Evolutionary conservation across 2,797 vertebrate genomes (phyloP), one percentile per base, ranked within the genome.

Genomic region (Channa striata): DNA sequence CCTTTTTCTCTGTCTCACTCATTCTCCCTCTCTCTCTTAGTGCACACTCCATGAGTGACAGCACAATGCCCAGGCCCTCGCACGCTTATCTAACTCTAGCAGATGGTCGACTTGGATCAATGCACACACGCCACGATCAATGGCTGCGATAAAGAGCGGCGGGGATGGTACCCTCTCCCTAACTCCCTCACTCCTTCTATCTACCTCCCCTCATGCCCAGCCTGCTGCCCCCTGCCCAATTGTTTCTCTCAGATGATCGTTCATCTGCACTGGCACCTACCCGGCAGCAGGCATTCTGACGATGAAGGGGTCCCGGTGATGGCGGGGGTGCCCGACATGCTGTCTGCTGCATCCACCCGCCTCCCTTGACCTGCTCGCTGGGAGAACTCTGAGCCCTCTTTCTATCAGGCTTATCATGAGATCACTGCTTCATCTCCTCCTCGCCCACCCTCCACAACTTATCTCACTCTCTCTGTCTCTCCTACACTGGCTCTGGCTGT

Each of bases 81-180:
- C 97, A 96, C 77, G 97, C 97, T 99, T 99, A 99, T 99, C 97
- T 99, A 96, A 97, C 96, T 96, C 96, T 96, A 99, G 97, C 98
- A 99, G 97, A 99, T 99, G 98, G 98, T 97, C 95, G 97, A 97
- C 97, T 99, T 99, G 98, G 98, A 99, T 99, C 98, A 99, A 98
- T 99, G 98, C 97, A 96, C 98, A 98, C 97, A 98, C 96, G 95
- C 97, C 97, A 98, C 96, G 98, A 99, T 99, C 98, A 98, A 98
- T 98, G 96, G 96, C 96, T 95, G 95, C 93, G 98, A 99, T 99
- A 99, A 99, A 98, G 97, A 98, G 97, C 93, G 90, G 96, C 96
- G 95, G 97, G 97, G 97, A 97, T 96, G 96, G 96, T 97, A 96
- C 96, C 97, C 96, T 95, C 91, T 93, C 91, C 87, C 91, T 49